Evolutionary conservation across 1,140 invertebrate genomes (phyloP).

Genomic region (Drosophila lacteicornis): DNA sequence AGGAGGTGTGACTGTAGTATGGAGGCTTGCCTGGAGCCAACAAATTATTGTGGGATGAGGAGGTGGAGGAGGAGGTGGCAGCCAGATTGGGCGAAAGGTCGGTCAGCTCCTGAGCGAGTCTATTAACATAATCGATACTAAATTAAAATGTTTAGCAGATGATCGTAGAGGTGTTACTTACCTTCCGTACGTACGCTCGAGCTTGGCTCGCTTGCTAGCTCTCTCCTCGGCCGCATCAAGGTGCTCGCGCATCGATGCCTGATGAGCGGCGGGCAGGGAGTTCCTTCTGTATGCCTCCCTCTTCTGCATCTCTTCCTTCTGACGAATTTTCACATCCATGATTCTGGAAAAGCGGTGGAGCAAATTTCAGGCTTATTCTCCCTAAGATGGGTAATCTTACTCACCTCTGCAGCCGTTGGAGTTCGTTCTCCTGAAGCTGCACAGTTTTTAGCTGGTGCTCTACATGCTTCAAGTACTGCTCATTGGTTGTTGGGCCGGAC

Average conservation of each 20-base stretch:
- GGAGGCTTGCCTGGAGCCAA: background rate
- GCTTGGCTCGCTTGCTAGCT: conserved; percentile 36
- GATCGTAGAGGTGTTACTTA: background rate
- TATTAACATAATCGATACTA: background rate
- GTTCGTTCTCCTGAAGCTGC: no score
- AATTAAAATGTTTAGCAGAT: no score
- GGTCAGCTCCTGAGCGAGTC: conserved; percentile 26
- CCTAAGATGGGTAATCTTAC: background rate
- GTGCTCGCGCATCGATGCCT: conserved; percentile 6
- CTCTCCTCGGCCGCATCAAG: conserved; percentile 14
- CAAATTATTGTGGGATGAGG: background rate
- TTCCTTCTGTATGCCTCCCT: conserved; percentile 9
- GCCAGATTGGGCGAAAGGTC: conserved; percentile 40
- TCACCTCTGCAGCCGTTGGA: conserved; percentile 39
- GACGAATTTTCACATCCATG: conserved; percentile 22
- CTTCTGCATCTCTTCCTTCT: conserved; percentile 18
- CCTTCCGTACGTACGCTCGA: conserved; percentile 23
- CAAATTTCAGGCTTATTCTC: background rate
- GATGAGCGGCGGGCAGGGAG: conserved; percentile 23
- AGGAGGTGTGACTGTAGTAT: conserved; percentile 6
- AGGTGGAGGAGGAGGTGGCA: background rate
- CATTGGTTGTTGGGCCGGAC: conserved; percentile 12
- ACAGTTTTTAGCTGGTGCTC: conserved; percentile 10
- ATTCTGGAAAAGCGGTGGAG: conserved; percentile 12
- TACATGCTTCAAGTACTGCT: conserved; percentile 35